Evolutionary conservation across 2,797 vertebrate species (phyloP).

Genomic region (Sebastes steindachneri): DNA sequence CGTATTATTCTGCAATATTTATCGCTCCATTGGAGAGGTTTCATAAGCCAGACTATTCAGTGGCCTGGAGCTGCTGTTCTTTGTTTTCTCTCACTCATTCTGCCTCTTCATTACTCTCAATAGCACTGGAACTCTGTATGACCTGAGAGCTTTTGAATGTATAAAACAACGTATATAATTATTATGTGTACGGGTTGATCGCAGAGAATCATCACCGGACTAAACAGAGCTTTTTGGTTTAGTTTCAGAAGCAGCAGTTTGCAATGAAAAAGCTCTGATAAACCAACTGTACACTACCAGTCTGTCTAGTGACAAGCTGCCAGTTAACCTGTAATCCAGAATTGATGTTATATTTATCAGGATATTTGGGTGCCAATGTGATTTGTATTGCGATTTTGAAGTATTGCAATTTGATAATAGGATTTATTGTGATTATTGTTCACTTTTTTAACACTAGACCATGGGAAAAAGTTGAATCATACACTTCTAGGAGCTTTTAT

Average conservation of each 20-base stretch:
- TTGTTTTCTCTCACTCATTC: not conserved
- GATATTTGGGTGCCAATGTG: no score
- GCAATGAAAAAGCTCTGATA: not conserved
- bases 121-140: not conserved
- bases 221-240: not conserved
- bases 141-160: not conserved
- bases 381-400: no score
- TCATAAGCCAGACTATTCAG: slow-evolving; percentile 51
- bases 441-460: no score
- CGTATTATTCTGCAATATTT: slow-evolving; percentile 39
- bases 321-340: not conserved
- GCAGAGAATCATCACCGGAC: not conserved
- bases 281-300: not conserved
- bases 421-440: no score
- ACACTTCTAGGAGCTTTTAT: no score
- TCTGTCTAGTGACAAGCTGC: not conserved
- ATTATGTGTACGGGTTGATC: no score
- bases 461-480: no score
- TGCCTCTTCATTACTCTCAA: not conserved
- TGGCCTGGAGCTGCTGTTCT: slow-evolving; percentile 8
- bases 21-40: slow-evolving; percentile 47
- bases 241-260: not conserved
- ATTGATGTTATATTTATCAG: not conserved
- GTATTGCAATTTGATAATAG: no score
- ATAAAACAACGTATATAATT: no score